phyloP scores from a whole-genome alignment of 2,888 invertebrate species.

The Agonopterix subpropinquella region DNA sequence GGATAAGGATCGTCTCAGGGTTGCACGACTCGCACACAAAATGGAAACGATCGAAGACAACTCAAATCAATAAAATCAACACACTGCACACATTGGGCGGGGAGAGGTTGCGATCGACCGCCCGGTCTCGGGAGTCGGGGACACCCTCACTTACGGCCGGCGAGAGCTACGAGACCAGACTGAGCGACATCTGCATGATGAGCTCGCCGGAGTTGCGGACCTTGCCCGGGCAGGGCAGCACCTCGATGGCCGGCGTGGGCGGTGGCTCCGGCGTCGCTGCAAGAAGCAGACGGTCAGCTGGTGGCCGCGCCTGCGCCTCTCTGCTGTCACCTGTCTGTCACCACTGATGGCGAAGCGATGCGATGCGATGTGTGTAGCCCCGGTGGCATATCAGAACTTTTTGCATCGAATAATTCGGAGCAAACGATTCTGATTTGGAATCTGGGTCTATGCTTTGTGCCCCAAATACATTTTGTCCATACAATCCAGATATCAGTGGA shows the following conservation, averaged over 20 bases:
- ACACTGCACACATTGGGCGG: slow-evolving; percentile 27
- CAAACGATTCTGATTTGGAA: no score
- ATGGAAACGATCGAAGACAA: not conserved
- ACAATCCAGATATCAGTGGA: no score
- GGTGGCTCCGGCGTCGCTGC: slow-evolving; percentile 27
- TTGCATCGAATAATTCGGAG: no score
- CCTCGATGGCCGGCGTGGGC: slow-evolving; percentile 44
- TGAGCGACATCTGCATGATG: slow-evolving; percentile 39
- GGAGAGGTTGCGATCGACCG: slow-evolving; percentile 9
- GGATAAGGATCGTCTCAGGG: not conserved
- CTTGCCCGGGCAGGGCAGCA: slow-evolving; percentile 63
- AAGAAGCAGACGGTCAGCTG: slow-evolving; percentile 1
- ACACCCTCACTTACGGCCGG: slow-evolving; percentile 31
- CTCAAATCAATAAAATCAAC: slow-evolving; percentile 15
- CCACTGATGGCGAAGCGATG: not conserved
- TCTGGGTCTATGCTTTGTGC: no score
- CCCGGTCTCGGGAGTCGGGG: slow-evolving; percentile 4
- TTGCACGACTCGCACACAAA: not conserved
- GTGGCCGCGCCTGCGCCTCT: not conserved
- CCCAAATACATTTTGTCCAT: no score
- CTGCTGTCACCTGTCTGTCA: not conserved
- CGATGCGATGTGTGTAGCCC: not conserved
- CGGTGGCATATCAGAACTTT: no score
- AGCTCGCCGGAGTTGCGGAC: slow-evolving; percentile 51
- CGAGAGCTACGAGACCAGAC: slow-evolving; percentile 47